phyloP scores from a whole-genome alignment of 2,888 invertebrate genomes.

The Mechanitis mazaeus region DNA sequence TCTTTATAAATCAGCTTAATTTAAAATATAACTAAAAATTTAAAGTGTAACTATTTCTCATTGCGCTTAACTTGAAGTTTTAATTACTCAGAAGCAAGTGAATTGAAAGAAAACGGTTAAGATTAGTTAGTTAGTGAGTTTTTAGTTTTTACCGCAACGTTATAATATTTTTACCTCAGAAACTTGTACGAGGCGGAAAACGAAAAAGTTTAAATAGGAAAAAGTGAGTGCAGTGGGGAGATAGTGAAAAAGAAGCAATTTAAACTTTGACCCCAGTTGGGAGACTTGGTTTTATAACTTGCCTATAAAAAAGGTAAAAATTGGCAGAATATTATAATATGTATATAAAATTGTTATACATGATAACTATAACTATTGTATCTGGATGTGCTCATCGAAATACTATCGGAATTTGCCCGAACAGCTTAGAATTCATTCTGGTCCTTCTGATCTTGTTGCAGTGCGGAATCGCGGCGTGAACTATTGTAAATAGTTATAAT shows the following conservation, averaged over 20 bases:
- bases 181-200: slow-evolving; percentile 51
- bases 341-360: no score
- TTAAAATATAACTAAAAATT: no score
- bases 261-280: slow-evolving; percentile 60
- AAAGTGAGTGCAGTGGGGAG: slow-evolving; percentile 64
- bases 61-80: slow-evolving; percentile 19
- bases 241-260: slow-evolving; percentile 74
- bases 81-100: slow-evolving; percentile 20
- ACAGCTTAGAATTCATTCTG: no score
- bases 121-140: slow-evolving; percentile 15
- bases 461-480: no score
- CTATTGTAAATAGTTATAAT: no score
- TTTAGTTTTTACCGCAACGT: slow-evolving; percentile 27
- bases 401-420: no score
- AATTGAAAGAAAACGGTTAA: slow-evolving; percentile 28
- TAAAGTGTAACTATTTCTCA: slow-evolving; percentile 10
- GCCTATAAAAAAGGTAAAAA: slow-evolving; percentile 30
- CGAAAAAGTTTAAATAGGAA: slow-evolving; percentile 73
- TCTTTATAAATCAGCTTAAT: no score
- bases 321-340: no score
- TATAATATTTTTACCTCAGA: slow-evolving; percentile 38
- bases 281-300: slow-evolving; percentile 64
- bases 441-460: no score
- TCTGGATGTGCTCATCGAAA: no score
- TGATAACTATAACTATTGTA: no score